These are phyloP conservation scores for Parapsyche elsis DNA, from an alignment of 1,140 invertebrate species.

Conservation along the genomic window DNA sequence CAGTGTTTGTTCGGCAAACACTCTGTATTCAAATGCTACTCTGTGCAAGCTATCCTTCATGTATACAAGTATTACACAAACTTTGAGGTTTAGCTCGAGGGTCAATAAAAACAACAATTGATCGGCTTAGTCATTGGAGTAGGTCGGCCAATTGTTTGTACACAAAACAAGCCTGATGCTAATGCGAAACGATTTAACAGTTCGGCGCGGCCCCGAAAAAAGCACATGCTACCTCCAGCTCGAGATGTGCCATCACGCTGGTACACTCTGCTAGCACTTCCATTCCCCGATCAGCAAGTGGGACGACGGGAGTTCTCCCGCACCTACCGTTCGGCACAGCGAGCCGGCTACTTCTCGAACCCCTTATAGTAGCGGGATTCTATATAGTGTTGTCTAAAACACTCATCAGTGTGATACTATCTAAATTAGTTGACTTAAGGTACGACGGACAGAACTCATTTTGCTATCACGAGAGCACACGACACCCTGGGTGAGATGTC, in stretches of 20 bases:
- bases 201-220: constrained; percentile 59
- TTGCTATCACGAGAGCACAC: constrained; percentile 44
- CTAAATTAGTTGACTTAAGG: constrained; percentile 53
- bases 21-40: too few relatives aligned
- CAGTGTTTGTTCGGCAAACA: too few relatives aligned
- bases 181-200: constrained; percentile 55
- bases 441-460: constrained; percentile 48
- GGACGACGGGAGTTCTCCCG: constrained; percentile 84
- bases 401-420: constrained; percentile 53
- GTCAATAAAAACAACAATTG: too few relatives aligned
- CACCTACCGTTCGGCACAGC: constrained; percentile 75
- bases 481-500: constrained; percentile 23
- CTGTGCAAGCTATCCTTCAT: too few relatives aligned
- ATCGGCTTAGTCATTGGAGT: too few relatives aligned
- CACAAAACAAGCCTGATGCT: too few relatives aligned
- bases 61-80: too few relatives aligned
- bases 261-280: constrained; percentile 90
- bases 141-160: too few relatives aligned
- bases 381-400: constrained; percentile 10
- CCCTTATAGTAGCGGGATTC: constrained; percentile 60
- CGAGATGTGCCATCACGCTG: constrained; percentile 78
- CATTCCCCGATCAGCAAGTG: constrained; percentile 91
- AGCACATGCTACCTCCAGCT: constrained; percentile 58
- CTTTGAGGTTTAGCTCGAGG: too few relatives aligned
- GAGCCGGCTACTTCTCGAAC: constrained; percentile 86